phyloP scores from a whole-genome alignment of 2,113 vertebrate genomes.

The Stegostoma tigrinum region DNA sequence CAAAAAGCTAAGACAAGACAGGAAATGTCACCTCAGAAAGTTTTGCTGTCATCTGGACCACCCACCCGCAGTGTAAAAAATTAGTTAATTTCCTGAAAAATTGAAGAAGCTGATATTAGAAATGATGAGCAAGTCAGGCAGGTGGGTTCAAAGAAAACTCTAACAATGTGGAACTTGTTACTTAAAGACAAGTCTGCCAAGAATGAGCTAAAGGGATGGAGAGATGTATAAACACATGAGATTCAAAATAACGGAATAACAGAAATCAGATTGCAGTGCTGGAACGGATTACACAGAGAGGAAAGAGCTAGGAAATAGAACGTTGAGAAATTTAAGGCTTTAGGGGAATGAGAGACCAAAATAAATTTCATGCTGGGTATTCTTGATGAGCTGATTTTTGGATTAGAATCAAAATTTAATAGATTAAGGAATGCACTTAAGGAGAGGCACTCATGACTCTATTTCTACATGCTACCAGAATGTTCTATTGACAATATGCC shows the following conservation, averaged over 20 bases:
- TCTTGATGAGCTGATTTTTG: not conserved
- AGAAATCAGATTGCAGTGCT: not conserved
- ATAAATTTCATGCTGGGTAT: not conserved
- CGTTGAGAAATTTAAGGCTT: not conserved
- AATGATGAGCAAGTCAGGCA: not conserved
- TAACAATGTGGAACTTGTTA: not conserved
- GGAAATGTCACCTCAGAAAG: too few relatives aligned
- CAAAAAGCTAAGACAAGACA: too few relatives aligned
- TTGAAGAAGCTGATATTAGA: not conserved
- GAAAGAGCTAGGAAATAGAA: not conserved
- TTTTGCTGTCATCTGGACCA: too few relatives aligned
- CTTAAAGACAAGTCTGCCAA: not conserved
- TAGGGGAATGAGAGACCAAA: not conserved
- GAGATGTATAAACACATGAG: not conserved
- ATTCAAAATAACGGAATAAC: not conserved
- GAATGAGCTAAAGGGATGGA: not conserved
- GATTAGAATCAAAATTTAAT: not conserved
- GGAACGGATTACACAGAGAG: not conserved
- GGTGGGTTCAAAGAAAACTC: not conserved
- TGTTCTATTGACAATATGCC: not conserved
- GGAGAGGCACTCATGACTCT: not conserved
- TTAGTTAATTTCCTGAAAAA: not conserved
- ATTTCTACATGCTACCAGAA: not conserved
- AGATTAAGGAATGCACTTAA: not conserved
- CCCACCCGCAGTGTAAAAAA: too few relatives aligned